Evolutionary conservation across 2,113 vertebrate genomes (phyloP), one percentile per base, ranked within the genome.

Genomic region (Eira barbara): DNA sequence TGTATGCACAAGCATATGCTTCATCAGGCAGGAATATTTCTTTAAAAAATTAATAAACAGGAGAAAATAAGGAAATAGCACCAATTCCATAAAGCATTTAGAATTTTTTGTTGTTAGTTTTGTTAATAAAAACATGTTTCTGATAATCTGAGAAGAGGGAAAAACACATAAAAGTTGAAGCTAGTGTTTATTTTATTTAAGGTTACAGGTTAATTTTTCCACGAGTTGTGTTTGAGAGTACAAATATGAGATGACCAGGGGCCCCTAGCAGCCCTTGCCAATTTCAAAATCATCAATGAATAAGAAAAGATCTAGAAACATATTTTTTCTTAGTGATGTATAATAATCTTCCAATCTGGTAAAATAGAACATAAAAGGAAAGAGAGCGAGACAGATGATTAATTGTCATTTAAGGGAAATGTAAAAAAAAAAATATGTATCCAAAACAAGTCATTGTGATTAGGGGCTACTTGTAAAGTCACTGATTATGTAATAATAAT

Each of bases 151-250:
- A 95, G 29, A 96, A 88, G 31, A 94, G 12, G 23, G 7, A 13
- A 88, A 92, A 88, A 18, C 12, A 82, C 65, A 88, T 80, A 45
- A 88, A 95, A 39, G 8, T 83, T 73, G 34, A 97, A 96, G 10
- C 27, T 81, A 45, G 14, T 81, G 36, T 97, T 96, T 97, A 96
- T 92, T 97, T 87, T 97, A 87, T 80, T 92, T 96, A 76, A 95
- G 92, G 17, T 27, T 63, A 59, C 4, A 80, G 20, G 52, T 92
- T 95, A 92, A 82, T 80, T 95, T 96, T 82, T 73, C 59, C 47
- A 95, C 3, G 69, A 92, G 31, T 49, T 49, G 14, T 95, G 2
- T 93, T 29, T 21, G 42, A 90, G 49, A 96, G 55, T 47, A 88
- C 31, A 94, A 87, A 89, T 47, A 69, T 69, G 81, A 95, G 34